phyloP scores from a whole-genome alignment of 2,888 invertebrate genomes.

The Clistopyga incitator region DNA sequence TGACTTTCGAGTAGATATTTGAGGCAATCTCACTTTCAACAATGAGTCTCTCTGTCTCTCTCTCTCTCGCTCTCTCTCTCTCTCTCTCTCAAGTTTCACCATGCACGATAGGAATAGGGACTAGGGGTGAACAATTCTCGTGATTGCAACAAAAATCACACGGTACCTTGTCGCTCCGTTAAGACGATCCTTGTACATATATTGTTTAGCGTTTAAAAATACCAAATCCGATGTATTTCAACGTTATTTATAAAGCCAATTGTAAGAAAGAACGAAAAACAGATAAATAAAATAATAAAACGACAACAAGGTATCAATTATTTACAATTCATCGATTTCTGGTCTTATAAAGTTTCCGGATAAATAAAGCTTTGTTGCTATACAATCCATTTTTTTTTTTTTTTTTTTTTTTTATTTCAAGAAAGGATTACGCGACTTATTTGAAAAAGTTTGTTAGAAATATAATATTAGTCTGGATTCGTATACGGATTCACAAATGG shows the following conservation, averaged over 20 bases:
- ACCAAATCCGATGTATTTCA: slow-evolving; percentile 74
- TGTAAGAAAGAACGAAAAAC: slow-evolving; percentile 65
- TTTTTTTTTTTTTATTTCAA: too few species aligned
- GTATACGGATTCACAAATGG: too few species aligned
- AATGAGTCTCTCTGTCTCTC: too few species aligned
- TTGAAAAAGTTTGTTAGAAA: too few species aligned
- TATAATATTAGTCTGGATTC: too few species aligned
- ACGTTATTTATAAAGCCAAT: slow-evolving; percentile 73
- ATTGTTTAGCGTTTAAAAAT: slow-evolving; percentile 70
- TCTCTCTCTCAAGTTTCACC: slow-evolving; percentile 4
- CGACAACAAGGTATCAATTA: not conserved
- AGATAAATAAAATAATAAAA: slow-evolving; percentile 32
- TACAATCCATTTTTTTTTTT: too few species aligned
- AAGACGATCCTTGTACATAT: slow-evolving; percentile 69
- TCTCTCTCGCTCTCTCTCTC: slow-evolving; percentile 29
- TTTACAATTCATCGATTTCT: not conserved
- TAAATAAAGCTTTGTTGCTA: not conserved
- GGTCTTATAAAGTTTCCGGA: too few species aligned
- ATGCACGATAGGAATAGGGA: slow-evolving; percentile 26
- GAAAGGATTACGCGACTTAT: too few species aligned
- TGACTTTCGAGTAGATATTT: not conserved
- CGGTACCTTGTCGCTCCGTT: slow-evolving; percentile 43
- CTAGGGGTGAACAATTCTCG: slow-evolving; percentile 32
- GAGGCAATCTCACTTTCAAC: not conserved
- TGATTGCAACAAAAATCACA: slow-evolving; percentile 34